Evolutionary conservation across 23 tunicate genomes (phyloP).

Genomic region (Ciona savignyi): DNA sequence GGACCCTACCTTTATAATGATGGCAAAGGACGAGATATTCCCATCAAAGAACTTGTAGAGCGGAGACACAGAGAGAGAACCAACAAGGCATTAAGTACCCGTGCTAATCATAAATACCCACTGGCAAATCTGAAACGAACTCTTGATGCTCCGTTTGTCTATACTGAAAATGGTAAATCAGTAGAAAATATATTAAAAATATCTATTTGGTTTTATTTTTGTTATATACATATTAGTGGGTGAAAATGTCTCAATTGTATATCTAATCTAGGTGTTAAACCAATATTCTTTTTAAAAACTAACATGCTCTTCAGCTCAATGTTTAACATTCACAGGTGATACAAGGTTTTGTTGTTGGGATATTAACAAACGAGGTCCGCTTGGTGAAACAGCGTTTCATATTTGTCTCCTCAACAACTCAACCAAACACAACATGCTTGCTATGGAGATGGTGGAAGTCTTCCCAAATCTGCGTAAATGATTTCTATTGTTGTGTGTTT

Average conservation of each 20-base stretch:
- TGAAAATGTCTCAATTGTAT: no score
- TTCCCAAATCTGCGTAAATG: constrained; percentile 78
- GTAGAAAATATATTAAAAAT: no score
- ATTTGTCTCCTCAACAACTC: constrained; percentile 81
- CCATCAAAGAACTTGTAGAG: constrained; percentile 41
- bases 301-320: no score
- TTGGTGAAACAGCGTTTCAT: constrained; percentile 87
- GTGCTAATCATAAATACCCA: not conserved
- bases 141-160: not conserved
- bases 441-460: constrained; percentile 53
- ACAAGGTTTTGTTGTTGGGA: constrained; percentile 78
- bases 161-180: not conserved
- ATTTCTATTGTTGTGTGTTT: no score
- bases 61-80: constrained; percentile 38
- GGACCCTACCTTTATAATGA: constrained; percentile 49
- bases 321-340: no score
- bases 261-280: no score
- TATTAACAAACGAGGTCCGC: constrained; percentile 64
- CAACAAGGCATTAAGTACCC: not conserved
- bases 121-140: not conserved
- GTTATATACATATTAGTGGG: no score
- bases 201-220: no score
- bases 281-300: no score
- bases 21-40: constrained; percentile 49
- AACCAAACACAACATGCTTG: constrained; percentile 48